Evolutionary conservation across 37 sponge, comb jelly and placozoan genomes (phyloP).

Genomic region (Ianthella basta): DNA sequence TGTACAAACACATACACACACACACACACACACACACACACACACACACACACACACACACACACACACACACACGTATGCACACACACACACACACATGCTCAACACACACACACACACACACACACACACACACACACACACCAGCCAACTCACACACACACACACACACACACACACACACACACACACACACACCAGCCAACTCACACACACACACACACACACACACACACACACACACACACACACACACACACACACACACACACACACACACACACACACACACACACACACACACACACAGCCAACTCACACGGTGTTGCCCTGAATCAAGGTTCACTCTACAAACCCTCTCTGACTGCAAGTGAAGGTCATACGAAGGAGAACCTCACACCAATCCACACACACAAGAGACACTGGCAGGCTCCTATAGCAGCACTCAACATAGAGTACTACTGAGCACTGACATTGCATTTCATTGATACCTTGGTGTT

Average conservation of each 20-base stretch:
- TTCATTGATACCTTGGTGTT: neutral
- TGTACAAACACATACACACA: neutral
- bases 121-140: too few relatives aligned
- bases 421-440: too few relatives aligned
- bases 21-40: constrained; percentile 23
- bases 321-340: constrained; percentile 22
- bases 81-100: constrained; percentile 13
- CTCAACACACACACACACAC: neutral
- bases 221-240: constrained; percentile 36
- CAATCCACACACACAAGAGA: neutral
- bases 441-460: too few relatives aligned
- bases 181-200: constrained; percentile 11
- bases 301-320: neutral
- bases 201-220: constrained; percentile 26
- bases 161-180: constrained; percentile 2
- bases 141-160: too few relatives aligned
- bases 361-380: neutral
- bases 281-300: too few relatives aligned
- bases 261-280: neutral
- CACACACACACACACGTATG: constrained; percentile 25
- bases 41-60: constrained; percentile 36
- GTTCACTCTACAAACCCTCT: neutral
- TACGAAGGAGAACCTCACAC: neutral
- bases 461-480: too few relatives aligned
- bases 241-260: constrained; percentile 19